These are phyloP conservation scores for Sylvietta virens DNA, from an alignment of 2,113 vertebrate genomes.

Conservation along the genomic window DNA sequence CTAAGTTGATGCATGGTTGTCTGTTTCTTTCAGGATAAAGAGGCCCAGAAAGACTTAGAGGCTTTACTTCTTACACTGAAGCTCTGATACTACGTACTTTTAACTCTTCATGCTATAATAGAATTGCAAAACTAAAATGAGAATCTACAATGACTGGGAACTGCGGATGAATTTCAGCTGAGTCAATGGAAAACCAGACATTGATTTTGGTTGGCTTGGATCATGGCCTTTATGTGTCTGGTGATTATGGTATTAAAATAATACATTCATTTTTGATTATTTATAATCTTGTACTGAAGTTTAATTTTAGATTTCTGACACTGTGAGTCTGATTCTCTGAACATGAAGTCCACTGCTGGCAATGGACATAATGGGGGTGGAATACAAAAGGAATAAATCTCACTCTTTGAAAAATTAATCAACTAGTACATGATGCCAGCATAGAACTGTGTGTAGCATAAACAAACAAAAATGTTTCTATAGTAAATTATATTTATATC, in stretches of 20 bases:
- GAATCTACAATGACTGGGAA: neutral
- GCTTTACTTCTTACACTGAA: conserved; percentile 74
- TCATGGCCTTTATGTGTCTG: neutral
- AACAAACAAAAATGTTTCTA: conserved; percentile 13
- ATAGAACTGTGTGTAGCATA: conserved; percentile 16
- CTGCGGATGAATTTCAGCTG: neutral
- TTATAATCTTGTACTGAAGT: conserved; percentile 10
- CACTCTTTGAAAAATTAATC: neutral
- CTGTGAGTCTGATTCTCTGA: conserved; percentile 28
- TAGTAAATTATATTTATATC: conserved; percentile 52
- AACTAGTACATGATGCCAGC: neutral
- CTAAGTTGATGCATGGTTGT: conserved; percentile 32
- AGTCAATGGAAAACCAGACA: neutral
- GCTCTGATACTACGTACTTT: conserved; percentile 59
- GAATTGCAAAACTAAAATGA: neutral
- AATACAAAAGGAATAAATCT: neutral
- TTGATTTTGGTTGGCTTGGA: neutral
- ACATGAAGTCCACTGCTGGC: conserved; percentile 48
- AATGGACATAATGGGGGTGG: conserved; percentile 16
- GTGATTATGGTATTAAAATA: neutral
- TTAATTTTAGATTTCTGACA: conserved; percentile 17
- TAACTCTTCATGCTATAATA: neutral
- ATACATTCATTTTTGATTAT: neutral
- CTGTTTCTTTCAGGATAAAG: conserved; percentile 80
- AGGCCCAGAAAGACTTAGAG: conserved; percentile 85